These are phyloP conservation scores for Drosophila buzzatii DNA, from an alignment of 2,888 invertebrate genomes.

Conservation along the genomic window DNA sequence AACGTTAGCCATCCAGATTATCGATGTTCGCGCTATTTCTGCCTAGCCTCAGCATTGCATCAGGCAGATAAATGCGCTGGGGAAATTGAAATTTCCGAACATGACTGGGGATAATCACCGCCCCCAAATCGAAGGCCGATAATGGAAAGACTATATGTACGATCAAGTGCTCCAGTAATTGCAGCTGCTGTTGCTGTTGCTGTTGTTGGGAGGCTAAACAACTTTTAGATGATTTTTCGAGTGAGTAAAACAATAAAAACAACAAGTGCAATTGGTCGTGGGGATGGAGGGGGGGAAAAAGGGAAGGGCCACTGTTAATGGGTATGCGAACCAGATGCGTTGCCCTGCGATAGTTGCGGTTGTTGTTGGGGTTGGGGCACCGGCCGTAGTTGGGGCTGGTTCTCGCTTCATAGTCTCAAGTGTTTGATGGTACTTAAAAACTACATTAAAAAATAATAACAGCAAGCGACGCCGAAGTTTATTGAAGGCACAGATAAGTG, in stretches of 20 bases:
- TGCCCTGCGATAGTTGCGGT: slow-evolving; percentile 27
- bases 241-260: slow-evolving; percentile 31
- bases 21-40: not conserved
- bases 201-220: slow-evolving; percentile 43
- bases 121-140: slow-evolving; percentile 36
- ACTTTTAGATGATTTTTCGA: slow-evolving; percentile 60
- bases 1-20: not conserved
- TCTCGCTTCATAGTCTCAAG: slow-evolving; percentile 76
- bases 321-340: slow-evolving; percentile 40
- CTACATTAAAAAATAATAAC: slow-evolving; percentile 80
- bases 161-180: slow-evolving; percentile 54
- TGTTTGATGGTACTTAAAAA: slow-evolving; percentile 80
- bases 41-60: not conserved
- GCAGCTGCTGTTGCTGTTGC: slow-evolving; percentile 29
- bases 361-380: slow-evolving; percentile 23
- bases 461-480: slow-evolving; percentile 66
- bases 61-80: slow-evolving; percentile 24
- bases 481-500: slow-evolving; percentile 77
- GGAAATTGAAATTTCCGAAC: slow-evolving; percentile 66
- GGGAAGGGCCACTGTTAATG: slow-evolving; percentile 40
- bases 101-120: slow-evolving; percentile 43
- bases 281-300: too few relatives aligned
- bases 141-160: slow-evolving; percentile 22
- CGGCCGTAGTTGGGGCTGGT: slow-evolving; percentile 36
- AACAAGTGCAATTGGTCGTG: slow-evolving; percentile 9